Evolutionary conservation across 2,888 invertebrate genomes (phyloP), one percentile per base, ranked within the genome.

Genomic region (Mythimna ferrago): DNA sequence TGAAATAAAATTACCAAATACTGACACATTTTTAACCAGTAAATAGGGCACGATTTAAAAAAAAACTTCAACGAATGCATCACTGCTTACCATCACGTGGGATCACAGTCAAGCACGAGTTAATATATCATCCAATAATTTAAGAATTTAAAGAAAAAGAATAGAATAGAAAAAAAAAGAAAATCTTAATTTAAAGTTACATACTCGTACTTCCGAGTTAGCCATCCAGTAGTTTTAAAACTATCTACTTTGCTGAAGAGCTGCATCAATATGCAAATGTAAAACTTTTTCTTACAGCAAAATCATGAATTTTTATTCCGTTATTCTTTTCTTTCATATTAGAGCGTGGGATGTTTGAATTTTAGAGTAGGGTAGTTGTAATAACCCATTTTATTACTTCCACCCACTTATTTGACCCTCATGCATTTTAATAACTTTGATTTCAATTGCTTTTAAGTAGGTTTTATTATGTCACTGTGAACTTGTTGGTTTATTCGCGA

Each of bases 321-420:
- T 71, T n/a, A 53, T 78, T 65, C 56, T 72, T 78, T 51, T 61
- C 48, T 78, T 77, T 61, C 11, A 19, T 41, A 57, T 16, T 11
- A 4, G 26, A 56, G 26, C 10, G n/a, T 16, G 19, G 19, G 14
- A 71, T 71, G 21, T 65, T 53, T 71, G 38, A 78, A 62, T 66
- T 72, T 53, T 2, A 62, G 66, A 58, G n/a, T 57, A 41, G 60
- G 61, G 19, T 41, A 64, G 21, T 51, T 77, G 19, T 54, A 41
- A 51, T 54, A 54, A 60, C 53, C 44, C 16, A 19, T n/a, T 61
- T 54, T 56, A 56, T 44, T 32, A 26, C 35, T 21, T 48, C 10
- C 4, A 51, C 26, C 48, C n/a, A 16, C 11, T 19, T 48, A 48
- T 16, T 16, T 48, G 48, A 48, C 16, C 48, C n/a, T 7, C 19